Evolutionary conservation across 2,888 invertebrate species (phyloP).

Genomic region (Pimpla rufipes): DNA sequence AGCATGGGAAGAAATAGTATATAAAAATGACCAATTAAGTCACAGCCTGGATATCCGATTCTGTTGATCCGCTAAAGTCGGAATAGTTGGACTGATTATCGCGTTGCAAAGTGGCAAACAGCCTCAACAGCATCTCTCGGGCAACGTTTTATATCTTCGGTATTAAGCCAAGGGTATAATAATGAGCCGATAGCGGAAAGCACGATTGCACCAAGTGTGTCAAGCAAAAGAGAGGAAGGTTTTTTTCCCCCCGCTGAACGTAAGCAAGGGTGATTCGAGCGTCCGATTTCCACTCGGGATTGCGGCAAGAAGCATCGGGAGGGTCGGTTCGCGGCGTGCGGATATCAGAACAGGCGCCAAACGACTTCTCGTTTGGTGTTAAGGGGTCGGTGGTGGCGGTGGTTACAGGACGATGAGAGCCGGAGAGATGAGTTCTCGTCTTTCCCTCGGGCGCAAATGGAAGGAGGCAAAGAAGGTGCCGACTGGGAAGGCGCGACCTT

Average conservation of each 20-base stretch:
- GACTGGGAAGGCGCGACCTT: constrained; percentile 29
- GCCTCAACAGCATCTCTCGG: no score
- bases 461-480: constrained; percentile 4
- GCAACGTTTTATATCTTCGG: no score
- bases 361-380: constrained; percentile 25
- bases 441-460: neutral
- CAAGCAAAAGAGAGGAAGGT: neutral
- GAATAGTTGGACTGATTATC: no score
- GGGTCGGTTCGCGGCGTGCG: neutral
- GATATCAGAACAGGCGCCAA: constrained; percentile 19
- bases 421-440: neutral
- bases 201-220: neutral
- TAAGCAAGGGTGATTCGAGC: neutral
- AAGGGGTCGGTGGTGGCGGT: neutral
- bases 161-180: no score
- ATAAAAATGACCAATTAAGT: no score
- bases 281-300: constrained; percentile 13
- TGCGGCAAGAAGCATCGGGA: neutral
- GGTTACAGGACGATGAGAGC: neutral
- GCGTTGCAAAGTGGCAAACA: no score
- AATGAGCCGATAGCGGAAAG: neutral
- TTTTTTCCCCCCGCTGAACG: neutral
- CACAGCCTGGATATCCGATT: no score
- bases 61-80: no score
- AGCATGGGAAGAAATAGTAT: no score